Conservation (phyloP, 30 jellyfish, hydroid and myxozoan species). For the Hydractinia symbiolongicarpus region DNA sequence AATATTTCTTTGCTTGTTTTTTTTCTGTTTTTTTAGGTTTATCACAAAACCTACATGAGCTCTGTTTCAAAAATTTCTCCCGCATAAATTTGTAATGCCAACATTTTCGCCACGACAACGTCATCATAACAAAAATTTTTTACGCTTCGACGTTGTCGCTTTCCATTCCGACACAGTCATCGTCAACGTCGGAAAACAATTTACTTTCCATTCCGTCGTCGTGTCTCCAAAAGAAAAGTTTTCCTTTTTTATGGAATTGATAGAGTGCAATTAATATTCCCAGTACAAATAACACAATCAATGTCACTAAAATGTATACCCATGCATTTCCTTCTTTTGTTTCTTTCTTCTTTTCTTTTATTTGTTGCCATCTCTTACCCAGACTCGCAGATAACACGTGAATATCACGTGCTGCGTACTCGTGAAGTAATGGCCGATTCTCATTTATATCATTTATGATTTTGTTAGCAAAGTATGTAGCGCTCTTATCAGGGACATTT, state of each 20-base stretch:
- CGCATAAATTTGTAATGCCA: too few species aligned
- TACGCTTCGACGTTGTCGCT: not conserved
- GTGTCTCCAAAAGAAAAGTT: not conserved
- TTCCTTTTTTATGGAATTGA: slow-evolving; percentile 8
- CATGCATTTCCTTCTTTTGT: not conserved
- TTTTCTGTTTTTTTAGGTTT: too few species aligned
- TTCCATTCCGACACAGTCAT: slow-evolving; percentile 15
- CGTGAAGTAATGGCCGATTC: slow-evolving; percentile 2
- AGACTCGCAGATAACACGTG: not conserved
- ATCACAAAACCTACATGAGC: too few species aligned
- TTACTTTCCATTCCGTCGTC: slow-evolving; percentile 21
- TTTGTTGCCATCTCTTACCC: not conserved
- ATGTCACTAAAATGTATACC: slow-evolving; percentile 2
- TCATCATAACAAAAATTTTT: too few species aligned
- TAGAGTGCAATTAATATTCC: not conserved
- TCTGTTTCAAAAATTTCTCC: too few species aligned
- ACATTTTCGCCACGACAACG: too few species aligned
- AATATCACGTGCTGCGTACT: not conserved
- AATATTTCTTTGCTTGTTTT: too few species aligned
- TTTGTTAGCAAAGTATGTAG: not conserved
- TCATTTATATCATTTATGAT: slow-evolving; percentile 14
- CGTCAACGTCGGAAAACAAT: slow-evolving; percentile 25
- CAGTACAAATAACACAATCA: slow-evolving; percentile 8
- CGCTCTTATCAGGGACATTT: not conserved
- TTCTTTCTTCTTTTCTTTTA: not conserved